A percentile compares a stretch with the other conserved stretches of the same genome.
Conservation (phyloP, 2,113 vertebrate genomes). For the Syngnathus typhle region DNA sequence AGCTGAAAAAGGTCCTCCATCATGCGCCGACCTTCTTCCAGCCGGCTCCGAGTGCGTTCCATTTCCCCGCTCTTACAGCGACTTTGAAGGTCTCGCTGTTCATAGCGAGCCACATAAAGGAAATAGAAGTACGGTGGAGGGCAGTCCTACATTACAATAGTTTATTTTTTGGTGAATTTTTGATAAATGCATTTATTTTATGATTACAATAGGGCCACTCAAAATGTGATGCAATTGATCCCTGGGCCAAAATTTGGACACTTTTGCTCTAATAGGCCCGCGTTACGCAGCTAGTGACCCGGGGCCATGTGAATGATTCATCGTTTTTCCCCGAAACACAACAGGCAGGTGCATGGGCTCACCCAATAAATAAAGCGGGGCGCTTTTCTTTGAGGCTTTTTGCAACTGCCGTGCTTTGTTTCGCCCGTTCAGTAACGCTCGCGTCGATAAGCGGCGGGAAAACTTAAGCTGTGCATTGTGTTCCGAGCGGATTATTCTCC, state of each 20-base stretch:
- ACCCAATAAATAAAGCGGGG: conserved; percentile 15
- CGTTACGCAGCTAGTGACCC: conserved; percentile 28
- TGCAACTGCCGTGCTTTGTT: not conserved
- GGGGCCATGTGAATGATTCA: conserved; percentile 31
- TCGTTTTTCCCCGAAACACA: conserved; percentile 19
- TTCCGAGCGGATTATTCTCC: conserved; percentile 1
- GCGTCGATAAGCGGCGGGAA: not conserved
- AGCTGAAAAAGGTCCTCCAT: not conserved
- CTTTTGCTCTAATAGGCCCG: not conserved
- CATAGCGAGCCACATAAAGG: no score
- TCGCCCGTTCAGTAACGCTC: not conserved
- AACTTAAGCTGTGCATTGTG: not conserved
- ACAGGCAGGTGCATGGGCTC: conserved; percentile 25
- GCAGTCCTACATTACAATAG: no score
- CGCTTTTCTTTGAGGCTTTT: conserved; percentile 13
- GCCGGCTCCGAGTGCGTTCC: not conserved
- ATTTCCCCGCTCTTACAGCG: not conserved
- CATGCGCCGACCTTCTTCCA: not conserved
- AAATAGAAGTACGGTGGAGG: not conserved
- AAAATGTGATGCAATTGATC: not conserved
- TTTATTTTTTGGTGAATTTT: not conserved
- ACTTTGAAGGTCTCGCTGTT: not conserved
- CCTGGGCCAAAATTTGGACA: not conserved
- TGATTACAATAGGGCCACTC: not conserved
- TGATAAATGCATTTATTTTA: not conserved